Percentiles rank a stretch among this genome's conserved stretches.
Conservation (phyloP, 2,113 vertebrate species). For the Nyctibius bracteatus region DNA sequence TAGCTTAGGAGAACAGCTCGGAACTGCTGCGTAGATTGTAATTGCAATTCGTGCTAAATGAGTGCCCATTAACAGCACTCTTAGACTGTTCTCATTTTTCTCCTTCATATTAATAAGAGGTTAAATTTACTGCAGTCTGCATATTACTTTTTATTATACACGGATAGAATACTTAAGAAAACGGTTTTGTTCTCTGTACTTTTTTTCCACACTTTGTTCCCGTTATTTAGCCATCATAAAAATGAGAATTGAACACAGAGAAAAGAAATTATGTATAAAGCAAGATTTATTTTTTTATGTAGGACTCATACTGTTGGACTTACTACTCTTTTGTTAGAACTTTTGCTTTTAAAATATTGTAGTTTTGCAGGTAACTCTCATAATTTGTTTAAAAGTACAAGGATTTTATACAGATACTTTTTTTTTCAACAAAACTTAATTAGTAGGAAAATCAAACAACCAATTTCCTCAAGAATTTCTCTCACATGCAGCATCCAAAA, state of each 20-base stretch:
- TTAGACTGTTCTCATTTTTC: neutral
- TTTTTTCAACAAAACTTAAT: neutral
- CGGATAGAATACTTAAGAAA: neutral
- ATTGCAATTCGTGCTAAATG: constrained; percentile 5
- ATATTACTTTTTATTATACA: neutral
- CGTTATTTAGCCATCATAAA: neutral
- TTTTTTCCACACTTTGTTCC: neutral
- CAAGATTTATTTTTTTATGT: neutral
- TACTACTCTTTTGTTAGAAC: neutral
- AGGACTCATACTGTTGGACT: neutral
- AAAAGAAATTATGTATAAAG: neutral
- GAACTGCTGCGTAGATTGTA: neutral
- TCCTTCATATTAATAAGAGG: neutral
- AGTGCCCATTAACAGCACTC: neutral
- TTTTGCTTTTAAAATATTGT: neutral
- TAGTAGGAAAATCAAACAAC: neutral
- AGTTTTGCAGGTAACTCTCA: neutral
- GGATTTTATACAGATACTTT: neutral
- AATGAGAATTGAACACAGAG: neutral
- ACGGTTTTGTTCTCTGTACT: fast-evolving
- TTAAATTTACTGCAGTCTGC: neutral
- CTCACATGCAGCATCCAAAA: neutral
- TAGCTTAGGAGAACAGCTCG: neutral
- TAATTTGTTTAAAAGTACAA: neutral
- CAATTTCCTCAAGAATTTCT: neutral